These are phyloP conservation scores for Vollenhovia emeryi DNA, from an alignment of 1,140 invertebrate genomes.

Conservation along the genomic window DNA sequence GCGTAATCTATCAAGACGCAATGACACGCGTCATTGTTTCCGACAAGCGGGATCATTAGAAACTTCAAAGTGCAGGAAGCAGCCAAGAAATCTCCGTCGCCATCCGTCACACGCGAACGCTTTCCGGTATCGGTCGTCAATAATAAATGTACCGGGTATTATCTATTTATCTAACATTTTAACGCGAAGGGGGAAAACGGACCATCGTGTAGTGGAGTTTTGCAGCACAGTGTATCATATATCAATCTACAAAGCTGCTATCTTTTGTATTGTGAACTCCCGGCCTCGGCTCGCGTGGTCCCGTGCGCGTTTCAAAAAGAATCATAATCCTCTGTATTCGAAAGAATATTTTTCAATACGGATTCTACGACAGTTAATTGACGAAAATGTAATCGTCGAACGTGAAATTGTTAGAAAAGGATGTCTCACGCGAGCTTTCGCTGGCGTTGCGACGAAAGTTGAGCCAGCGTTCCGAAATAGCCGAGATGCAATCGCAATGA, in stretches of 20 bases:
- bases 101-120: slow-evolving; percentile 11
- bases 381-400: background rate
- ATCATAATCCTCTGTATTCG: background rate
- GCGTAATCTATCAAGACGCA: background rate
- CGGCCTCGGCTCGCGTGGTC: background rate
- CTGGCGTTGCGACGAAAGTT: background rate
- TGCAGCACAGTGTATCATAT: background rate
- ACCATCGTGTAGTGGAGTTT: background rate
- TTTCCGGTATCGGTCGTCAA: background rate
- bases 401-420: background rate
- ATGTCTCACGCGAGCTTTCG: background rate
- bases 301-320: background rate
- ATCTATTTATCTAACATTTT: background rate
- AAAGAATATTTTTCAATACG: background rate
- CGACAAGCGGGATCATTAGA: background rate
- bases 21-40: background rate
- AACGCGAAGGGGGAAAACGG: background rate
- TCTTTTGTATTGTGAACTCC: slow-evolving; percentile 19
- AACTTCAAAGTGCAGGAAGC: background rate
- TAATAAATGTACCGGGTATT: background rate
- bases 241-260: background rate
- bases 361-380: background rate
- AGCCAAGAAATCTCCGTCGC: background rate
- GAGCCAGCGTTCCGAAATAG: background rate
- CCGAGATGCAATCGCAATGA: background rate